Percentiles rank a stretch among this genome's conserved stretches.
phyloP scores from a whole-genome alignment of 2,888 invertebrate species.

The Taphrorychus bicolor region DNA sequence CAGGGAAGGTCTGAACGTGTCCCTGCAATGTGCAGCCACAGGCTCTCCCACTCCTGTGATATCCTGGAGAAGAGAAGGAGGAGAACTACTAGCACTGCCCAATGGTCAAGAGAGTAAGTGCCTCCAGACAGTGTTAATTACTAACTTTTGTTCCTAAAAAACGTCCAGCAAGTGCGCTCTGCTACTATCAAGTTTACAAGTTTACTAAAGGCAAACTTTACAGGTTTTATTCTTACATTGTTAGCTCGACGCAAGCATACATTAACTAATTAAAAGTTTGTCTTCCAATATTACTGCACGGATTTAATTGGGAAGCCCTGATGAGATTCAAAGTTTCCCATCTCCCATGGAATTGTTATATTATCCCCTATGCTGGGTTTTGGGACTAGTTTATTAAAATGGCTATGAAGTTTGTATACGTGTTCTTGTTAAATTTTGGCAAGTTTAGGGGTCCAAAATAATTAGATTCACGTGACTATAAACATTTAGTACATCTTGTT shows the following conservation, averaged over 20 bases:
- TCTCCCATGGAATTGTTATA: not conserved
- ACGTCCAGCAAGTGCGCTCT: not conserved
- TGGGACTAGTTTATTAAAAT: not conserved
- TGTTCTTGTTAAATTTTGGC: not conserved
- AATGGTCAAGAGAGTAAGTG: constrained; percentile 72
- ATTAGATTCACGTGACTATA: no score
- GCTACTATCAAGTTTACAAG: not conserved
- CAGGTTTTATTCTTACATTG: not conserved
- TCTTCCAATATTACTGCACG: constrained; percentile 8
- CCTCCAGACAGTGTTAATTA: not conserved
- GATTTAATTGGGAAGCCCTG: constrained; percentile 5
- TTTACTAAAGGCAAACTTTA: not conserved
- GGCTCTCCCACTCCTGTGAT: constrained; percentile 89
- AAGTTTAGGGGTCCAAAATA: no score
- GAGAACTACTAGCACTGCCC: constrained; percentile 73
- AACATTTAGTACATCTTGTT: no score
- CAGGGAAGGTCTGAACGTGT: constrained; percentile 85
- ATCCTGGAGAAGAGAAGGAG: constrained; percentile 86
- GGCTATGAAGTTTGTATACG: not conserved
- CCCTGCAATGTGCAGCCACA: constrained; percentile 84
- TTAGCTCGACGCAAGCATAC: not conserved
- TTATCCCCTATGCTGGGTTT: not conserved
- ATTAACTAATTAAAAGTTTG: constrained; percentile 16
- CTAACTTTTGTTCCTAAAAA: not conserved
- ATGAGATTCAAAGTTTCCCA: constrained; percentile 11